Conservation (phyloP, 23 tunicate species). For the Styela clava region DNA sequence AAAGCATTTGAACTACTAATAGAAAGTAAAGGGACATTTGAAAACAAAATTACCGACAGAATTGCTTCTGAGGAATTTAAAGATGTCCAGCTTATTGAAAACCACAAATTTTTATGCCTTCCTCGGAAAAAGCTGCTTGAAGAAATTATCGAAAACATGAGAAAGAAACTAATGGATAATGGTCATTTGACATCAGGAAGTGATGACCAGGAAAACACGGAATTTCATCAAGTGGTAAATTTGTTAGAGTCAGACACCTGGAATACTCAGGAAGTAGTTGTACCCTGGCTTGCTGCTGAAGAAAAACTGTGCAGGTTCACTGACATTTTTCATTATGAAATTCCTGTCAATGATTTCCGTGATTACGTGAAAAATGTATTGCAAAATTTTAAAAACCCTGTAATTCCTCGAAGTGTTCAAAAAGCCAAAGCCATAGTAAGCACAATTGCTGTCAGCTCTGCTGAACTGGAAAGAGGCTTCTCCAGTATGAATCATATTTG, state of each 20-base stretch:
- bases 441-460: too few relatives aligned
- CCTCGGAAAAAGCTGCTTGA: constrained; percentile 47
- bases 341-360: too few relatives aligned
- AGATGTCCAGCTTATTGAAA: constrained; percentile 32
- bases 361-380: too few relatives aligned
- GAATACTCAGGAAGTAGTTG: constrained; percentile 41
- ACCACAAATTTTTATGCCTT: constrained; percentile 31
- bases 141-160: constrained; percentile 33
- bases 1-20: too few relatives aligned
- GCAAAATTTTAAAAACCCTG: too few relatives aligned
- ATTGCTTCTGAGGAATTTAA: constrained; percentile 25
- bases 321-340: too few relatives aligned
- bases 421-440: too few relatives aligned
- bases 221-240: constrained; percentile 33
- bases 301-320: constrained; percentile 36
- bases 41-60: too few relatives aligned
- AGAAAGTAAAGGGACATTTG: too few relatives aligned
- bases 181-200: constrained; percentile 23
- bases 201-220: constrained; percentile 15
- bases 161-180: constrained; percentile 20
- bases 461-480: too few relatives aligned
- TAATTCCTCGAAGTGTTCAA: too few relatives aligned
- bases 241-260: constrained; percentile 36
- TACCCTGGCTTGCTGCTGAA: constrained; percentile 39
- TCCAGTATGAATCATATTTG: too few relatives aligned